Evolutionary conservation across 2,113 vertebrate species (phyloP), one percentile per base, ranked within the genome.

Genomic region (Pomatostomus ruficeps): DNA sequence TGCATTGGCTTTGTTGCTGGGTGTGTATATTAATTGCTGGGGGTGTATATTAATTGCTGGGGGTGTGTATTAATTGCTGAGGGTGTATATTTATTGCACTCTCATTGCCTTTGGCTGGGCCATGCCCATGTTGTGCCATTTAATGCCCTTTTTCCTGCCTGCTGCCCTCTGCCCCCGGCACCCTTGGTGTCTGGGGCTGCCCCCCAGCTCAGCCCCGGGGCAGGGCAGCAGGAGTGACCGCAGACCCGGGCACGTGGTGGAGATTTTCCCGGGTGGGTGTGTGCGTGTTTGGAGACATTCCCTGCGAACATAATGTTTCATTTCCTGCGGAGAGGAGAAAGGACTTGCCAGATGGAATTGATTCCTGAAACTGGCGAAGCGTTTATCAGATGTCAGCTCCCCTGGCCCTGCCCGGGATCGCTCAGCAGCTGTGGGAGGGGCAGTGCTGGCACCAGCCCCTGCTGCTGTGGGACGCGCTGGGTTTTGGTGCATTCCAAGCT

Each of bases 181-280:
- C 14, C 3, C 29, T 19, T 0, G 0, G 19, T 8, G 16, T 28
- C 67, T 46, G 11, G 46, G 8, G 52, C n/a, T 70, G 62, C 61
- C 51, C 25, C 7, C 1, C 6, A 22, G 46, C 78, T 31, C 5
- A 36, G 75, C 26, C 40, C 6, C 1, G 1, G 45, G 59, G 55
- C 29, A 68, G 48, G 35, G 36, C 65, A 23, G 46, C 6, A 23
- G 62, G 40, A 63, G 82, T 3, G 2, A 4, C 4, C 23, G 0
- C 23, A 28, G 74, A 49, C 43, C 9, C 2, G 11, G 45, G 6
- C 16, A 15, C 1, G 2, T 4, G 10, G 51, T 2, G 0, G 42
- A 11, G 48, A 1, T 14, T 46, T 40, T 23, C 16, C 65, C 9
- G 11, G 1, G 21, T 12, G 52, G 49, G 10, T 11, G n/a, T 1